Evolutionary conservation across 2,888 invertebrate genomes (phyloP), one percentile per base, ranked within the genome.

Genomic region (Lingula anatina): DNA sequence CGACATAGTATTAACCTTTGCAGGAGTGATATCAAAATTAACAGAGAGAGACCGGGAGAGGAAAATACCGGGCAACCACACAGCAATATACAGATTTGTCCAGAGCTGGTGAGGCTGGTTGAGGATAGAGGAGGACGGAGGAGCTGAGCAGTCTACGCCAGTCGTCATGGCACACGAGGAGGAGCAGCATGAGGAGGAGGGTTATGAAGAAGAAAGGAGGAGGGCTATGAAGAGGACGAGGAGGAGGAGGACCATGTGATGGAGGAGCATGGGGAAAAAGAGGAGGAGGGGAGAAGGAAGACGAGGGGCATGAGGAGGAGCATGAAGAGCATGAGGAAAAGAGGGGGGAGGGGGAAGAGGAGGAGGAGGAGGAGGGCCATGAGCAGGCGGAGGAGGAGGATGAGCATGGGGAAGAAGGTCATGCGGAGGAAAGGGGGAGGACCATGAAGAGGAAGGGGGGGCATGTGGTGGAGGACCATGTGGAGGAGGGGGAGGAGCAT

Each of bases 151-250:
- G 5, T 3, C 20, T n/a, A n/a, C 5, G 23, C 15, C 25, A 4
- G 25, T 7, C 21, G 4, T 5, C 9, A 5, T n/a, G 21, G 28
- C n/a, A 18, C n/a, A n/a, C n/a, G n/a, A n/a, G 27, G 12, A 18
- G 12, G 12, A 15, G 43, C 46, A 7, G 15, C n/a, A 2, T 24
- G n/a, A n/a, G 46, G 47, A 26, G 2, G 24, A 28, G 23, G 47
- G 23, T 25, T n/a, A 31, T 46, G 48, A 47, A 26, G 31, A 44
- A 25, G 48, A 27, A 28, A 26, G 45, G 46, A 44, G 24, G 45
- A 44, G 47, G 27, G 47, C 23, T 45, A 46, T 45, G 46, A 45
- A 31, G 31, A 24, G 5, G 44, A 46, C 46, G 24, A 45, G 25
- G 44, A 18, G 43, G 5, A 28, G 5, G 31, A 47, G 48, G 26